Conservation (phyloP, 2,797 vertebrate species). For the Tapera naevia region DNA sequence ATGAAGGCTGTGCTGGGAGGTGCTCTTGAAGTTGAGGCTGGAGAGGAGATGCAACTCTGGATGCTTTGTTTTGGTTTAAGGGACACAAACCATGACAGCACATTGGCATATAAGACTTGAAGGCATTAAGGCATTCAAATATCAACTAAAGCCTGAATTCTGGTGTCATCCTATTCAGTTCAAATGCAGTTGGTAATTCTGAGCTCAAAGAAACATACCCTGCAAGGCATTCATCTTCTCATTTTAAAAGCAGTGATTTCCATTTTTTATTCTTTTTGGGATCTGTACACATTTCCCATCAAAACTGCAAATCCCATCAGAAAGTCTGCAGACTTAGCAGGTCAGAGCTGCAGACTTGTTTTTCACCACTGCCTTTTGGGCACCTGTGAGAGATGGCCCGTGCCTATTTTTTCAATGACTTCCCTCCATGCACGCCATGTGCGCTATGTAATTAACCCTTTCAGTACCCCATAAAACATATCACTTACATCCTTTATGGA, state of each 20-base stretch:
- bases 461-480: background rate
- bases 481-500: background rate
- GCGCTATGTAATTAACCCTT: background rate
- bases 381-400: background rate
- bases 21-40: background rate
- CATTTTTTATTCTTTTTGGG: background rate
- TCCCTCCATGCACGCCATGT: background rate
- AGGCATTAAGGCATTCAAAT: background rate
- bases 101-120: background rate
- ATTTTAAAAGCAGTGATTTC: background rate
- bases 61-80: background rate
- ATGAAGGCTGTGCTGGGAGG: background rate
- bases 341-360: background rate
- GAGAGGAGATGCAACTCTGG: background rate
- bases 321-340: background rate
- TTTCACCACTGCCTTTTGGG: background rate
- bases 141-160: background rate
- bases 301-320: background rate
- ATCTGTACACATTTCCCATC: background rate
- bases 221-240: background rate
- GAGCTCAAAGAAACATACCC: background rate
- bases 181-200: background rate
- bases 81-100: background rate
- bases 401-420: background rate
- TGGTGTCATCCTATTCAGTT: background rate